These are phyloP conservation scores for Forficula auricularia DNA, from an alignment of 1,140 invertebrate species.

Conservation along the genomic window DNA sequence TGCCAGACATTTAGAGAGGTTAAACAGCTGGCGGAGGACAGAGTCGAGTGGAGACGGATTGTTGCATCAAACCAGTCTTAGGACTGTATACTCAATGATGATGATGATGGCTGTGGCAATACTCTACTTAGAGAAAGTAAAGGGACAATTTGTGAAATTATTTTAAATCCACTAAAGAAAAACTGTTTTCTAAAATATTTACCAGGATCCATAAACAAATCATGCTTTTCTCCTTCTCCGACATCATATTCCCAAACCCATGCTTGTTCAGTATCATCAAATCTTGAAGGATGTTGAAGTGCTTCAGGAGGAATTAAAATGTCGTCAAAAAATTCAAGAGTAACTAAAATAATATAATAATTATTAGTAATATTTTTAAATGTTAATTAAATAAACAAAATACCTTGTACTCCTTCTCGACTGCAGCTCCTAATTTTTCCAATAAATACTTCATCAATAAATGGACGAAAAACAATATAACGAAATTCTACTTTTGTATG, in stretches of 20 bases:
- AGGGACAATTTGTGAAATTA: too few relatives aligned
- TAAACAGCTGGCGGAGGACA: too few relatives aligned
- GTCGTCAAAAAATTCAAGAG: conserved; percentile 88
- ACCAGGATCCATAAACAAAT: conserved; percentile 74
- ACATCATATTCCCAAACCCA: conserved; percentile 91
- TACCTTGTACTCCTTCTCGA: conserved; percentile 83
- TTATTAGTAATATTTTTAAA: not conserved
- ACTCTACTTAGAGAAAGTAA: too few relatives aligned
- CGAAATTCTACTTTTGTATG: conserved; percentile 83
- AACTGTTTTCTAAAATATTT: too few relatives aligned
- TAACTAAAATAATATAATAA: conserved; percentile 40
- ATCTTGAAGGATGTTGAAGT: conserved; percentile 76
- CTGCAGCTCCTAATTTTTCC: conserved; percentile 84
- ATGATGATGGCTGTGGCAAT: too few relatives aligned
- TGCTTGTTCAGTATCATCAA: conserved; percentile 81
- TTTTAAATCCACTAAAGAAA: too few relatives aligned
- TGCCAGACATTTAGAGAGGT: too few relatives aligned
- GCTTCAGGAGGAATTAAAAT: conserved; percentile 76
- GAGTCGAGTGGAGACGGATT: too few relatives aligned
- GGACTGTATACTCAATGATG: too few relatives aligned
- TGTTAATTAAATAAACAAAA: conserved; percentile 8
- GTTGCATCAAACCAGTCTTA: too few relatives aligned
- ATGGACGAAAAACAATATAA: conserved; percentile 76
- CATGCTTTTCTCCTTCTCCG: conserved; percentile 67
- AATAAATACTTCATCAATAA: conserved; percentile 77